A percentile compares a stretch with the other conserved stretches of the same genome.
Evolutionary conservation across 1,140 invertebrate species (phyloP).

Genomic region (Holcopasites calliopsidis): DNA sequence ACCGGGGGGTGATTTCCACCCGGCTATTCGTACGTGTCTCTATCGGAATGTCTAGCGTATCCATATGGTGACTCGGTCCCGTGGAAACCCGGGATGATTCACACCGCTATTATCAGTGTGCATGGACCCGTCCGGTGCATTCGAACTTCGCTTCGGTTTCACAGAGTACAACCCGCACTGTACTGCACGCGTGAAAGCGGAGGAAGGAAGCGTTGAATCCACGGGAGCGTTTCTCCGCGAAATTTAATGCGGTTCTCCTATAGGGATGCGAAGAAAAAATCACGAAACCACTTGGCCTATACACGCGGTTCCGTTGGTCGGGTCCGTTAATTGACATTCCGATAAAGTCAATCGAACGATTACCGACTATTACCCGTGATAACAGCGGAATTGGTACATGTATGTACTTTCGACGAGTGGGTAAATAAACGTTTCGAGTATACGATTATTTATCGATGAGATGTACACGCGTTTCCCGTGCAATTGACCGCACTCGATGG

Average conservation of each 20-base stretch:
- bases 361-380: slow-evolving; percentile 16
- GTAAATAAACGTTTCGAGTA: neutral
- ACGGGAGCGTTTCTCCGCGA: neutral
- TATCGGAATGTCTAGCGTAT: slow-evolving; percentile 2
- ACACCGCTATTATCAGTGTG: slow-evolving; percentile 26
- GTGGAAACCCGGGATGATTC: slow-evolving; percentile 17
- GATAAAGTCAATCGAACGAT: slow-evolving; percentile 29
- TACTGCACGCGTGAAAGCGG: neutral
- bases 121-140: neutral
- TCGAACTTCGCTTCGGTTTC: slow-evolving; percentile 45
- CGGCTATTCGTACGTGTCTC: neutral
- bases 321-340: slow-evolving; percentile 20
- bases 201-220: no score
- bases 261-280: neutral
- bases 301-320: neutral
- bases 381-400: neutral
- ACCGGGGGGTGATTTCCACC: slow-evolving; percentile 37
- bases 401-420: slow-evolving; percentile 1
- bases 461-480: neutral
- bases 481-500: neutral
- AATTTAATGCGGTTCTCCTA: neutral
- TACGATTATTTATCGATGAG: neutral
- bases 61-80: slow-evolving; percentile 22
- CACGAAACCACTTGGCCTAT: neutral
- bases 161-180: neutral